These are phyloP conservation scores for Epicauta chinensis DNA, from an alignment of 1,140 invertebrate species.

Conservation along the genomic window DNA sequence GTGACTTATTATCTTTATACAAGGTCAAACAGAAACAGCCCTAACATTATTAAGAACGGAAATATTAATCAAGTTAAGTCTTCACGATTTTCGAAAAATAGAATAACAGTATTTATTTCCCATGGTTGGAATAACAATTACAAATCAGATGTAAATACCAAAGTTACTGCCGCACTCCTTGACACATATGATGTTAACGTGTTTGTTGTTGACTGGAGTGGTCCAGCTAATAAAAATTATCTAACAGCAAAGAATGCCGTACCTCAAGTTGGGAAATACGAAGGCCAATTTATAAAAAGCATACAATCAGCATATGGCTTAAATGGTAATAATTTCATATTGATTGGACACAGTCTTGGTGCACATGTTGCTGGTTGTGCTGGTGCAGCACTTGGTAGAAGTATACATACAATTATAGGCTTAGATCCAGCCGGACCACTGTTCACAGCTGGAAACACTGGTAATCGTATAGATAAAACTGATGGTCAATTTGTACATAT, in stretches of 20 bases:
- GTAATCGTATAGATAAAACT: constrained; percentile 53
- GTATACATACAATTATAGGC: constrained; percentile 17
- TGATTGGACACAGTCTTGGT: constrained; percentile 23
- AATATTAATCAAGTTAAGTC: constrained; percentile 10
- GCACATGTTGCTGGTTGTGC: constrained; percentile 21
- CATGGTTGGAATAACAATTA: constrained; percentile 41
- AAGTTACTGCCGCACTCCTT: constrained; percentile 41
- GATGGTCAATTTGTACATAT: constrained; percentile 62
- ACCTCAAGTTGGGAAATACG: constrained; percentile 44
- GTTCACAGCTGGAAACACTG: constrained; percentile 45
- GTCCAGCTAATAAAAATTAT: constrained; percentile 40
- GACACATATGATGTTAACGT: constrained; percentile 46
- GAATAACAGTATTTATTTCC: constrained; percentile 36
- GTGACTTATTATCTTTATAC: constrained; percentile 29
- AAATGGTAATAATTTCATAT: constrained; percentile 17
- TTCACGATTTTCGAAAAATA: constrained; percentile 17
- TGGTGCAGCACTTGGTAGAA: constrained; percentile 7
- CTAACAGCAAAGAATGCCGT: constrained; percentile 46
- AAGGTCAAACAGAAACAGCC: constrained; percentile 10
- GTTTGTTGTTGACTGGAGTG: constrained; percentile 53
- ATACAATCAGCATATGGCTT: constrained; percentile 36
- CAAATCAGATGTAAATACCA: constrained; percentile 33
- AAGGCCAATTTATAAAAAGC: constrained; percentile 49
- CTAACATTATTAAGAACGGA: constrained; percentile 7
- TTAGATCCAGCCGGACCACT: constrained; percentile 54